These are phyloP conservation scores for Papilio polyxenes DNA, from an alignment of 1,140 invertebrate genomes.

Conservation along the genomic window DNA sequence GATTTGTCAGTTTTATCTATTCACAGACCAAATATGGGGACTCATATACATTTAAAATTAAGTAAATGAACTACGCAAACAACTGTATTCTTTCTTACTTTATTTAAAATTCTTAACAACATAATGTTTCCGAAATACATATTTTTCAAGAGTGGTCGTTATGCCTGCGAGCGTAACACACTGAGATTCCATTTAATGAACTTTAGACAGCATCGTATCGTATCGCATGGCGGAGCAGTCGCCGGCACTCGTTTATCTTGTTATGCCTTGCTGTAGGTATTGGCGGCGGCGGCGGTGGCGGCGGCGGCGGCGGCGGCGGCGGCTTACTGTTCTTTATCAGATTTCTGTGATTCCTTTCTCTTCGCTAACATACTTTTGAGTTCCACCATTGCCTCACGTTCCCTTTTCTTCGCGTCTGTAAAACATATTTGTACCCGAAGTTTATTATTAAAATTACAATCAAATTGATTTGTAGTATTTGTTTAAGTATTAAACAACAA, in stretches of 20 bases:
- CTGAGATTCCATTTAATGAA: background rate
- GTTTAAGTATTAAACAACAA: too few species aligned
- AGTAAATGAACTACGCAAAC: background rate
- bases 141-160: background rate
- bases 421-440: background rate
- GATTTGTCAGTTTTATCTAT: background rate
- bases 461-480: too few species aligned
- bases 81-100: background rate
- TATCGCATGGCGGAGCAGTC: background rate
- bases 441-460: too few species aligned
- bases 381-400: conserved; percentile 30
- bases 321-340: background rate
- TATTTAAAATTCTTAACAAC: background rate
- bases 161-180: background rate
- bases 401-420: conserved; percentile 8
- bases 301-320: background rate
- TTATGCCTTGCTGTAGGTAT: background rate
- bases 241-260: background rate
- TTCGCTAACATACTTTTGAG: background rate
- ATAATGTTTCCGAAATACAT: background rate
- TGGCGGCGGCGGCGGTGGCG: background rate
- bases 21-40: background rate
- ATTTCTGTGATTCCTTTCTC: conserved; percentile 11
- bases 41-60: background rate
- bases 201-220: background rate